Evolutionary conservation across 1,140 invertebrate species (phyloP), one percentile per base, ranked within the genome.

Genomic region (Drosophila serrata): DNA sequence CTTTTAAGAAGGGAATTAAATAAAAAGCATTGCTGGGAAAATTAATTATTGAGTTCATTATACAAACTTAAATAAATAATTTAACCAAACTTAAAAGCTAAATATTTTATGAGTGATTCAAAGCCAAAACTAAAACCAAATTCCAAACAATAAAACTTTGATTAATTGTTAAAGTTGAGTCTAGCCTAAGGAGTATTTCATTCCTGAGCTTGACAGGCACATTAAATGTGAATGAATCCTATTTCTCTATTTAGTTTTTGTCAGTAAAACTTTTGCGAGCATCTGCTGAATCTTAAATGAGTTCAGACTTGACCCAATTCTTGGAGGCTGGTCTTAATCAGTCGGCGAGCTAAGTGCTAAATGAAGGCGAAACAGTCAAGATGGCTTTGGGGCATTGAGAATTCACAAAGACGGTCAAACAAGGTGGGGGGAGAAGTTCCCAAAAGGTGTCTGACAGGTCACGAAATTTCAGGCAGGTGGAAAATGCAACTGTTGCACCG

Each of bases 401-500:
- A 69, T 69, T 67, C 62, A 69, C 65, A 69, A 69, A 53, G 42
- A 42, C 40, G 9, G 17, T 4, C 40, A 19, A 42, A 42, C 17
- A 11, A 17, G 31, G 12, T 17, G 35, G 17, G 46, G n/a, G 33
- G 27, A 24, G 6, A 31, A 24, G 24, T 22, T 24, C 17, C 37
- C 7, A 13, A 58, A 42, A 65, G 39, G 29, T 65, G 39, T 62
- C 42, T 45, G 58, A 65, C 62, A 65, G 58, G 57, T 65, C 22
- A 37, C 43, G 24, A 27, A 31, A 61, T 64, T 61, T 33, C n/a
- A 68, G 42, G 35, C 33, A 65, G 37, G 24, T 29, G 37, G 11
- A 24, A 51, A 35, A 68, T 67, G 62, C 65, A 69, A 55, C 65
- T 69, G 65, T 69, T 69, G 65, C 65, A 35, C 39, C 17, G 13